Evolutionary conservation across 2,113 vertebrate genomes (phyloP), one percentile per base, ranked within the genome.

Genomic region (Corythornis cristatus): DNA sequence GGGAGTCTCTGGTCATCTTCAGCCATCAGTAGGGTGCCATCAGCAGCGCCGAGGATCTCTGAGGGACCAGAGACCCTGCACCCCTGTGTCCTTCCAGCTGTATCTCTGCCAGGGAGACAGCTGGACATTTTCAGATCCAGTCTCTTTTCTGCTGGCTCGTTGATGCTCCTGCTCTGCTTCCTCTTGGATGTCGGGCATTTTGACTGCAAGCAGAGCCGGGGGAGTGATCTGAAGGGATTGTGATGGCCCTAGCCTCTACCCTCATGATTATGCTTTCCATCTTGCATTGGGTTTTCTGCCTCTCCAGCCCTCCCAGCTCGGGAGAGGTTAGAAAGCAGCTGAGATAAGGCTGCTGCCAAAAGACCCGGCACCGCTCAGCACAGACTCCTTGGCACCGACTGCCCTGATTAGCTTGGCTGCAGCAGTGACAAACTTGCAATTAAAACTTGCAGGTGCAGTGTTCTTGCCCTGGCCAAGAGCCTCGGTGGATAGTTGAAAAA

Each of bases 331-430:
- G 65, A 40, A 45, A 67, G 50, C 72, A 54, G 70, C 74, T 14
- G 12, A 53, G 37, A 86, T 86, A 86, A 86, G 29, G 65, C 5
- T 0, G 0, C 23, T 84, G 86, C 70, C 8, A 33, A 80, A 80
- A 68, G 67, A 45, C 3, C 35, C 11, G 3, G 28, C 67, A 51
- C 16, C 1, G 22, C 79, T 60, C 8, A 0, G 31, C 58, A 58
- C 92, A 94, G 95, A 91, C 87, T 93, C 40, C 81, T 83, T 83
- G 93, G 94, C 95, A 93, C 87, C 94, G 80, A 3, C n/a, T 4
- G 0, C 2, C 3, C 31, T 1, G 2, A 60, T 40, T 40, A 67
- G 62, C 78, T 74, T 12, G 54, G 60, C 78, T 88, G 60, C 0
- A 0, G 33, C 3, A 3, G 28, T 71, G 81, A 28, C 79, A 58